These are phyloP conservation scores for Nematostella vectensis DNA, from an alignment of 92 coral and sea anemone species.

Conservation along the genomic window DNA sequence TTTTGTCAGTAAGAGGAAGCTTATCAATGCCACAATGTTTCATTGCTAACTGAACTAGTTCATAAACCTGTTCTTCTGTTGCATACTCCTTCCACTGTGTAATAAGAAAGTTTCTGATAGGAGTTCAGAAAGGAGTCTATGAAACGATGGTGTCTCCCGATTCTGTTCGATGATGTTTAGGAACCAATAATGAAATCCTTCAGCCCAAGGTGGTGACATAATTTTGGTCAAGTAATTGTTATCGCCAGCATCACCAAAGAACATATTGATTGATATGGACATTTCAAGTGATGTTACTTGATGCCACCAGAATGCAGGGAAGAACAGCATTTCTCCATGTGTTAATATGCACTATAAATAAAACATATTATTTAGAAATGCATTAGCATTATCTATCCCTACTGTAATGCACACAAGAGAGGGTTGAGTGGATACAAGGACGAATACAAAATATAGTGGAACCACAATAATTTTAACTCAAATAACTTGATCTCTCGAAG, in stretches of 20 bases:
- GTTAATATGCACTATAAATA: slow-evolving; percentile 15
- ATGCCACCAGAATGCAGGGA: slow-evolving; percentile 40
- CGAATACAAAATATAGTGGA: no score
- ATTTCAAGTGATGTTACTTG: slow-evolving; percentile 17
- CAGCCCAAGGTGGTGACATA: slow-evolving; percentile 1
- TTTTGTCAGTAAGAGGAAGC: slow-evolving; percentile 5
- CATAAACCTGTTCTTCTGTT: slow-evolving; percentile 14
- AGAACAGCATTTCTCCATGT: slow-evolving; percentile 26
- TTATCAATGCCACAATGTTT: slow-evolving; percentile 16
- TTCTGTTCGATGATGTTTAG: slow-evolving; percentile 35
- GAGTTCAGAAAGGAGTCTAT: slow-evolving; percentile 19
- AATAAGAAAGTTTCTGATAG: slow-evolving; percentile 6
- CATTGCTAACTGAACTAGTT: slow-evolving; percentile 13
- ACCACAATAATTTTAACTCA: no score
- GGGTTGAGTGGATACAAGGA: no score
- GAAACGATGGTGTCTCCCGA: slow-evolving; percentile 15
- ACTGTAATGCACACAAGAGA: no score
- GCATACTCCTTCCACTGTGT: slow-evolving; percentile 31
- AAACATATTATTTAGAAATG: not conserved
- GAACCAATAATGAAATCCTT: slow-evolving; percentile 27
- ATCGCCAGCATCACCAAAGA: slow-evolving; percentile 27
- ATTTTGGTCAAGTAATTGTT: slow-evolving; percentile 19
- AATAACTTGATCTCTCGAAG: no score
- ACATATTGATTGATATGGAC: slow-evolving; percentile 24
- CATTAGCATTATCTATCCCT: no score